Conservation (phyloP, 2,797 vertebrate species). For the Eulemur rubriventer region DNA sequence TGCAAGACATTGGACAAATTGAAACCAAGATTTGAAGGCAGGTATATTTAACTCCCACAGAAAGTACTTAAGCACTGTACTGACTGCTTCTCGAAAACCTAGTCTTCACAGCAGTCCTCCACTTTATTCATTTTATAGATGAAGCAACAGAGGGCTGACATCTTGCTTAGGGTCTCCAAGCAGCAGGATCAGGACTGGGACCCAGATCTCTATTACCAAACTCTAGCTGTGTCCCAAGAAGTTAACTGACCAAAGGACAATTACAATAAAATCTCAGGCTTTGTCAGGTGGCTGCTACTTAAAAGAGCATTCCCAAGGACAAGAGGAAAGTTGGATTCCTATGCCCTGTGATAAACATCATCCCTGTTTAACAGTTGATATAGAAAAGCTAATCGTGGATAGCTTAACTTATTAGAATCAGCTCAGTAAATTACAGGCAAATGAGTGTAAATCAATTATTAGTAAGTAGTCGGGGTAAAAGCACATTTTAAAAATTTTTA, state of each 20-base stretch:
- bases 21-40: constrained; percentile 30
- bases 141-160: neutral
- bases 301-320: constrained; percentile 5
- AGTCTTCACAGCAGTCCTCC: neutral
- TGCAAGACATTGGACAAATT: constrained; percentile 15
- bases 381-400: neutral
- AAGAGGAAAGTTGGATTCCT: neutral
- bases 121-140: neutral
- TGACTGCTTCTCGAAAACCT: neutral
- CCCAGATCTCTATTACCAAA: neutral
- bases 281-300: neutral
- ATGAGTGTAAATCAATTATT: neutral
- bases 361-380: neutral
- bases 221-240: neutral
- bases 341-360: neutral
- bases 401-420: neutral
- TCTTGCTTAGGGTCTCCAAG: neutral
- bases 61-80: neutral
- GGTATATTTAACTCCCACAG: neutral
- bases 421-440: neutral
- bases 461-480: constrained; percentile 34
- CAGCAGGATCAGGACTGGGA: neutral
- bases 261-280: neutral
- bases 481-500: neutral
- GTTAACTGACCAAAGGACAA: neutral